Conservation (phyloP, 2,888 invertebrate genomes). For the Tinea pellionella region DNA sequence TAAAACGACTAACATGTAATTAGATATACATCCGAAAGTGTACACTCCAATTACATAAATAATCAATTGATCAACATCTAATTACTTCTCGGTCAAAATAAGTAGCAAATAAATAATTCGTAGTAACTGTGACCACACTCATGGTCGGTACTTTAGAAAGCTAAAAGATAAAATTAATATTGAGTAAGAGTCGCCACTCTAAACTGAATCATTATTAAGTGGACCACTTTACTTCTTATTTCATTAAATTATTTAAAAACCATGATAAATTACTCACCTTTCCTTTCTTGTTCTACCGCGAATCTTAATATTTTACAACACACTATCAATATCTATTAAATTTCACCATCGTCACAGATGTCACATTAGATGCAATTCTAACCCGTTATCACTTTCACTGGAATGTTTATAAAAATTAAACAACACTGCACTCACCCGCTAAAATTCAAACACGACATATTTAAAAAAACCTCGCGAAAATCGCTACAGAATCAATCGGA, state of each 20-base stretch:
- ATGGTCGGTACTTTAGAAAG: constrained; percentile 64
- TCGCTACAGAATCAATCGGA: constrained; percentile 35
- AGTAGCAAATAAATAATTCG: neutral
- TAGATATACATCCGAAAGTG: no score
- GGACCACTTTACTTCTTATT: neutral
- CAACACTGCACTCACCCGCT: constrained; percentile 46
- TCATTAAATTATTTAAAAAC: neutral
- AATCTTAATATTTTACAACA: constrained; percentile 12
- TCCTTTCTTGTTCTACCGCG: neutral
- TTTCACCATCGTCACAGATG: constrained; percentile 58
- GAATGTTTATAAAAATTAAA: constrained; percentile 25
- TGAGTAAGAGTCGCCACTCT: constrained; percentile 28
- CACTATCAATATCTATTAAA: constrained; percentile 51
- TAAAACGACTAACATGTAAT: no score
- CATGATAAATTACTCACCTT: neutral
- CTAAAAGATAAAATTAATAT: constrained; percentile 43
- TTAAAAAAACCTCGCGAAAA: constrained; percentile 30
- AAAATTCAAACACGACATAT: constrained; percentile 44
- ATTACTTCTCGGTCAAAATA: neutral
- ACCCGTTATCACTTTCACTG: constrained; percentile 52
- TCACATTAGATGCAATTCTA: constrained; percentile 35
- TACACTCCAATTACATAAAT: no score
- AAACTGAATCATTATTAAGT: constrained; percentile 10
- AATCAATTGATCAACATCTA: neutral
- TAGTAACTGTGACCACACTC: constrained; percentile 38